Evolutionary conservation across 2,113 vertebrate species (phyloP).

Genomic region (Etheostoma spectabile): DNA sequence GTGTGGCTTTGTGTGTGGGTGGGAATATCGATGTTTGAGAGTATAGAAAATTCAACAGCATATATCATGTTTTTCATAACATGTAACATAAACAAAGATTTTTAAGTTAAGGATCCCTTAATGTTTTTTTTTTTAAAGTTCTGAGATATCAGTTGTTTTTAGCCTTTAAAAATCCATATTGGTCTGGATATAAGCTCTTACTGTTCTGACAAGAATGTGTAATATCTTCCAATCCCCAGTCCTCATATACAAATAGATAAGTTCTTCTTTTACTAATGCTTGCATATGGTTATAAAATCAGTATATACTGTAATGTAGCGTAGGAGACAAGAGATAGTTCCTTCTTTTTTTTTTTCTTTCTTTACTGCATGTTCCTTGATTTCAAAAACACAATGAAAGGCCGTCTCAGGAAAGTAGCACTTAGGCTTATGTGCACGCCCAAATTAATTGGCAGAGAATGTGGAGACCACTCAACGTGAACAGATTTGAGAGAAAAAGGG

Average conservation of each 20-base stretch:
- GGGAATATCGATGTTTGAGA: not conserved
- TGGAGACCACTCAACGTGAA: not conserved
- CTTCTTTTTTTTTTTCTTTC: not conserved
- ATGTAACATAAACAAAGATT: not conserved
- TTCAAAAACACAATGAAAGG: not conserved
- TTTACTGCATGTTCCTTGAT: not conserved
- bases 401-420: not conserved
- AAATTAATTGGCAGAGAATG: not conserved
- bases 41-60: not conserved
- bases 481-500: not conserved
- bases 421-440: not conserved
- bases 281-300: not conserved
- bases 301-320: not conserved
- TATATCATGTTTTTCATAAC: not conserved
- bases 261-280: not conserved
- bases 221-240: not conserved
- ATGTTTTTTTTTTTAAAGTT: not conserved
- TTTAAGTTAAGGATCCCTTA: not conserved
- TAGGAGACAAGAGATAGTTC: not conserved
- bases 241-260: not conserved
- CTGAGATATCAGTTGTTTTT: not conserved
- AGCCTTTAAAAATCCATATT: not conserved
- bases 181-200: not conserved
- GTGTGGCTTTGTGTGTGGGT: not conserved
- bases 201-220: not conserved